phyloP scores from a whole-genome alignment of 2,888 invertebrate genomes.

The Acholoe squamosa region DNA sequence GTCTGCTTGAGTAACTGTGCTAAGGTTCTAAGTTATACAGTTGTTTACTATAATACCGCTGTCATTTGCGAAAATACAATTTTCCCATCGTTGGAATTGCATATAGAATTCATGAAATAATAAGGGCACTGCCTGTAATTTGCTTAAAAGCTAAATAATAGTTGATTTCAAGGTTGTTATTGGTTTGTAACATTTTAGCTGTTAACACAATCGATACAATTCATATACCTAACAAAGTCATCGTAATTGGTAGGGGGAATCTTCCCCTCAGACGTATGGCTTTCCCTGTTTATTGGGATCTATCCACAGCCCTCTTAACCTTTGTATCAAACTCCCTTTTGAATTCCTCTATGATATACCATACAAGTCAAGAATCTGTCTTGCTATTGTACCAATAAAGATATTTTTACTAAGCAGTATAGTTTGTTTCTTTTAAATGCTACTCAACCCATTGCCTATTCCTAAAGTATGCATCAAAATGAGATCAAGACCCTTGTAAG shows the following conservation, averaged over 20 bases:
- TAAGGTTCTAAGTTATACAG: neutral
- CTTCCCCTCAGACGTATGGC: neutral
- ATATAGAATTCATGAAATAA: neutral
- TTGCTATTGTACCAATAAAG: constrained; percentile 55
- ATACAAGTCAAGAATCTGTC: constrained; percentile 45
- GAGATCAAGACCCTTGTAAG: too few relatives aligned
- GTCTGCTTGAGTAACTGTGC: neutral
- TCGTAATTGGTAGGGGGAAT: neutral
- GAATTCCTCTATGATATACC: constrained; percentile 10
- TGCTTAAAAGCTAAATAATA: neutral
- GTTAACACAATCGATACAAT: neutral
- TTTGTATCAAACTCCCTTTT: constrained; percentile 20
- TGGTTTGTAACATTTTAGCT: neutral
- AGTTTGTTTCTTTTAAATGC: neutral
- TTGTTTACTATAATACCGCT: too few relatives aligned
- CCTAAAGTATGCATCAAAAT: too few relatives aligned
- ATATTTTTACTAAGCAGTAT: constrained; percentile 32
- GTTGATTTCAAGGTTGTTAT: neutral
- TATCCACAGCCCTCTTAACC: neutral
- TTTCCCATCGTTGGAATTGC: neutral
- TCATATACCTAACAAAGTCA: neutral
- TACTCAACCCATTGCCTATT: too few relatives aligned
- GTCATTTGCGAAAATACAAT: too few relatives aligned
- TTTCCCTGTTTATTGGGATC: neutral
- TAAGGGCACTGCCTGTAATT: constrained; percentile 31